Percentiles rank a stretch among this genome's conserved stretches.
Conservation (phyloP, 2,888 invertebrate genomes). For the Lithophane ornitopus region DNA sequence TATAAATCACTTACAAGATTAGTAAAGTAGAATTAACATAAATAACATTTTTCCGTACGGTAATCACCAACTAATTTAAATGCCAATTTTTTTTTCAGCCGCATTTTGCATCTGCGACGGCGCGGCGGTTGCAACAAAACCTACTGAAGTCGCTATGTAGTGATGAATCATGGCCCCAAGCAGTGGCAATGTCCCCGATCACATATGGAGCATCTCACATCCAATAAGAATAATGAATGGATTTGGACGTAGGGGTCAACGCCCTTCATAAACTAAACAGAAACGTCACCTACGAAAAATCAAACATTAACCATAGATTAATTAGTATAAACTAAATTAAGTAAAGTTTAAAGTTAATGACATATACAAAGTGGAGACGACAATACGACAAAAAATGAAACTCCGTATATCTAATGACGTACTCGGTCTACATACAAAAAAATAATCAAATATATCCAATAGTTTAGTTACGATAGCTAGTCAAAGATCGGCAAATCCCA, state of each 20-base stretch:
- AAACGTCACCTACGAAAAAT: no score
- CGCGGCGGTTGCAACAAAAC: background rate
- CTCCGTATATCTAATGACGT: no score
- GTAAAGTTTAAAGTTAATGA: no score
- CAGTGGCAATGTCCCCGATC: background rate
- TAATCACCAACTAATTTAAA: background rate
- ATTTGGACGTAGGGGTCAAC: background rate
- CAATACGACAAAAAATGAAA: no score
- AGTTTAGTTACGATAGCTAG: no score
- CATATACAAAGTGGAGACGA: no score
- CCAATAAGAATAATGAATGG: background rate
- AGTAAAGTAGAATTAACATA: background rate
- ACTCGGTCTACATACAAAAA: no score
- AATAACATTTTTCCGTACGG: background rate
- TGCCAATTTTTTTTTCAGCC: background rate
- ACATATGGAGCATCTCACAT: background rate
- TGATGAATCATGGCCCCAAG: constrained; percentile 12
- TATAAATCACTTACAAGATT: background rate
- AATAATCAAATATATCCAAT: no score
- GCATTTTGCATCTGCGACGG: background rate
- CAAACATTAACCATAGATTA: no score
- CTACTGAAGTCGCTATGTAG: background rate
- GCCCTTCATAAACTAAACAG: background rate
- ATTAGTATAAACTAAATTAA: no score
- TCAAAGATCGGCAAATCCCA: no score